Evolutionary conservation across 2,113 vertebrate genomes (phyloP), one percentile per base, ranked within the genome.

Genomic region (Channa argus): DNA sequence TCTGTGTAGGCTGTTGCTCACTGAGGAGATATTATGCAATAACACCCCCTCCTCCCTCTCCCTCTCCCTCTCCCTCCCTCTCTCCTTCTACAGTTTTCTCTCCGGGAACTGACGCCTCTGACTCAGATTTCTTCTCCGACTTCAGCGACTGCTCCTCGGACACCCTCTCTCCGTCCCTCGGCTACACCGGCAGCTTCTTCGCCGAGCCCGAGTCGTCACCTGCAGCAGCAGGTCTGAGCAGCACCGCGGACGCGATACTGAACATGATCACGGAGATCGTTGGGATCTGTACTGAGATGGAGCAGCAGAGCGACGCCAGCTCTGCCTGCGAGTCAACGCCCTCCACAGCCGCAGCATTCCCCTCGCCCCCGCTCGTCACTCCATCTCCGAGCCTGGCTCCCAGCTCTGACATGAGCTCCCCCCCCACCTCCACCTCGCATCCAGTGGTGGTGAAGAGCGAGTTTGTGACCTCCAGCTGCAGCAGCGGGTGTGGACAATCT

Each of bases 231-330:
- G 96, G 94, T 36, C 94, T 95, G 44, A 95, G 95, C 61, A 96
- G 95, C 90, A 96, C 96, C 62, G 95, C 96, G 5, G 97, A 99
- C 84, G 94, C 96, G 3, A 96, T 99, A 82, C 96, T 99, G 91
- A 97, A 93, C 90, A 94, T 99, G 90, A 98, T 99, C 94, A 97
- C 97, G 0, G 97, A 97, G 49, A 98, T 99, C 75, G 93, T 99
- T 14, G 97, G 97, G 7, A 95, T 97, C 81, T 96, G 96, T 51
- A 95, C 95, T 0, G 95, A 89, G 63, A 84, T 88, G 85, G 89
- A 90, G 95, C 33, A 87, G 91, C 90, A 91, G 63, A 55, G 52
- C 92, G 5, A 75, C 91, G 4, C 47, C 43, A 4, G 33, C 54
- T 63, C 76, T 43, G 69, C 93, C 64, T 65, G 92, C 0, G 41